Percentiles rank a stretch among this genome's conserved stretches.
Evolutionary conservation across 2,888 invertebrate species (phyloP).

Genomic region (Piscicola geometra): DNA sequence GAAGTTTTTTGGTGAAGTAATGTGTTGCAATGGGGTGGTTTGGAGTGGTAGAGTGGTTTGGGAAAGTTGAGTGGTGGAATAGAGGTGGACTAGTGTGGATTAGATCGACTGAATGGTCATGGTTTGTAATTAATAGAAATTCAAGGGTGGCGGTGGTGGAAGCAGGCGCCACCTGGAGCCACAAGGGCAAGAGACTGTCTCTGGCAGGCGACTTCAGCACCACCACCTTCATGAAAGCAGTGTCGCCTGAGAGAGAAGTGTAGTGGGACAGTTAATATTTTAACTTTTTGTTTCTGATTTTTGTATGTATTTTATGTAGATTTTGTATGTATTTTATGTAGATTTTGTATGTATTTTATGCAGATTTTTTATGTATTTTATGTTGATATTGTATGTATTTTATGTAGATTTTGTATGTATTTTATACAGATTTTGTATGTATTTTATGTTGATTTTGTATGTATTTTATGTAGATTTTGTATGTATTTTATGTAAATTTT

Average conservation of each 20-base stretch:
- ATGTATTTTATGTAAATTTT: background rate
- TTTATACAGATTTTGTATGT: too few species aligned
- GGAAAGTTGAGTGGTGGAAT: too few species aligned
- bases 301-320: background rate
- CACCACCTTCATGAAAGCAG: background rate
- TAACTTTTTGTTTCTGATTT: background rate
- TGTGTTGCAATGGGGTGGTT: background rate
- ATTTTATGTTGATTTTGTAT: background rate
- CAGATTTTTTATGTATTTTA: too few species aligned
- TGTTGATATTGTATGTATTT: too few species aligned
- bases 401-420: too few species aligned
- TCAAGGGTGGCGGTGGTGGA: background rate
- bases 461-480: background rate
- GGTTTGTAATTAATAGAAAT: too few species aligned
- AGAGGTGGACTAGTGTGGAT: too few species aligned
- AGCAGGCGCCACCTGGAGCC: constrained; percentile 47
- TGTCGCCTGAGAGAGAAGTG: background rate
- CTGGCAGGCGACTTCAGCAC: background rate
- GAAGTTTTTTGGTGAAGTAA: constrained; percentile 9
- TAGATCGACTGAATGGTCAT: too few species aligned
- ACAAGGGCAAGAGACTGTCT: constrained; percentile 49
- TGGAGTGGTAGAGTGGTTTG: too few species aligned
- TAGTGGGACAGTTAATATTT: background rate
- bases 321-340: too few species aligned
- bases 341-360: too few species aligned